A percentile compares a stretch with the other conserved stretches of the same genome.
Evolutionary conservation across 2,113 vertebrate genomes (phyloP).

Genomic region (Hippocampus comes): DNA sequence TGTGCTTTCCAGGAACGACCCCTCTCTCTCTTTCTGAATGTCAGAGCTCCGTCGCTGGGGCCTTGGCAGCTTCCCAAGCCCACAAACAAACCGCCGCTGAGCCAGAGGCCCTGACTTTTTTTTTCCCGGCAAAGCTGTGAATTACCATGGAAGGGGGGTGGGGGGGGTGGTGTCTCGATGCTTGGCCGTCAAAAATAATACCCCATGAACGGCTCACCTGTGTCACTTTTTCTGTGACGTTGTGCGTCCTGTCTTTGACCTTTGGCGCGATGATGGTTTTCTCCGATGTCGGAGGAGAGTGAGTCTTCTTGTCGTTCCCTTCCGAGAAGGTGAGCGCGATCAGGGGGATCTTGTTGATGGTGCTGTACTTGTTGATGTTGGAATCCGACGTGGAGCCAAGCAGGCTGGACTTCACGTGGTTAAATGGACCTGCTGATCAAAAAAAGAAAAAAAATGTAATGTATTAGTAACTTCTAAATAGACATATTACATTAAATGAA

Average conservation of each 20-base stretch:
- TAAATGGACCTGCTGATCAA: slow-evolving; percentile 83
- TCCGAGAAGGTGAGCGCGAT: slow-evolving; percentile 97
- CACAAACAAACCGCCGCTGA: slow-evolving; percentile 1
- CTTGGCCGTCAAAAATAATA: neutral
- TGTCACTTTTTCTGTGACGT: slow-evolving; percentile 98
- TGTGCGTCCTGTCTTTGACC: slow-evolving; percentile 98
- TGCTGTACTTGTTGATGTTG: slow-evolving; percentile 98
- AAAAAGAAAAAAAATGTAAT: neutral
- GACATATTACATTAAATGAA: no score
- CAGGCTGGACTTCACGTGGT: slow-evolving; percentile 94
- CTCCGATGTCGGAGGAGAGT: slow-evolving; percentile 92
- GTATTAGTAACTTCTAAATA: no score
- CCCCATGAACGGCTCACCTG: slow-evolving; percentile 77
- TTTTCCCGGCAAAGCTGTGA: neutral
- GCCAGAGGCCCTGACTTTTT: neutral
- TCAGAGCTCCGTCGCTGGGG: neutral
- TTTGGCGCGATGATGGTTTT: slow-evolving; percentile 97
- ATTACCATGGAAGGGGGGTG: neutral
- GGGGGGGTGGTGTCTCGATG: no score
- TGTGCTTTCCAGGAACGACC: slow-evolving; percentile 5
- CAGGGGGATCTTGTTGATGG: slow-evolving; percentile 97
- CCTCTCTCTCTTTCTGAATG: slow-evolving; percentile 1
- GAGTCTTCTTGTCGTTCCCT: slow-evolving; percentile 87
- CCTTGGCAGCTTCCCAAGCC: slow-evolving; percentile 5
- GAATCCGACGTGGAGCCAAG: slow-evolving; percentile 97